Evolutionary conservation across 2,797 vertebrate species (phyloP).

Genomic region (Anguilla megastoma): DNA sequence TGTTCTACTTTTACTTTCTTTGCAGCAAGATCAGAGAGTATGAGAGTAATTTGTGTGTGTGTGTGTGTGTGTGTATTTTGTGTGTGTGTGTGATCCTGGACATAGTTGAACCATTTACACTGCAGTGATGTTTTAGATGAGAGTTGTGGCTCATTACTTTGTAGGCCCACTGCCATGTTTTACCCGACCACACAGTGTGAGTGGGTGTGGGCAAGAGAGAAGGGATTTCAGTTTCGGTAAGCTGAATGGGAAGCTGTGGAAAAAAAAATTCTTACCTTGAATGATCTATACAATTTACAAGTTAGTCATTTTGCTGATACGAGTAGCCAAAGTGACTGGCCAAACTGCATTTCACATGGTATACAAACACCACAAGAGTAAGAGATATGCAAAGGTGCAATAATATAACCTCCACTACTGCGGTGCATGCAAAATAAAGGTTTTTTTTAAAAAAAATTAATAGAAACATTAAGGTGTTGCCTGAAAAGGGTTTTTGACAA

Average conservation of each 20-base stretch:
- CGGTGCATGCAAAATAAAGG: background rate
- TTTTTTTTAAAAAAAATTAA: background rate
- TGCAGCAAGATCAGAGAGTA: background rate
- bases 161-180: background rate
- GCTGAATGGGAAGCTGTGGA: background rate
- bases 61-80: background rate
- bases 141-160: background rate
- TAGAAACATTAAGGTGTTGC: background rate
- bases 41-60: background rate
- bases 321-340: background rate
- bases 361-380: background rate
- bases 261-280: background rate
- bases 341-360: background rate
- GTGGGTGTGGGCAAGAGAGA: background rate
- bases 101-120: background rate
- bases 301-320: too few species aligned
- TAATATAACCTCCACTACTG: background rate
- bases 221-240: background rate
- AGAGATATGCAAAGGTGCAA: background rate
- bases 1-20: background rate
- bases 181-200: background rate
- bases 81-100: background rate
- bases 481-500: background rate
- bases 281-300: background rate
- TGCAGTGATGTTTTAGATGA: background rate